Evolutionary conservation across 2,797 vertebrate genomes (phyloP), one percentile per base, ranked within the genome.

Genomic region (Urocyon cinereoargenteus): DNA sequence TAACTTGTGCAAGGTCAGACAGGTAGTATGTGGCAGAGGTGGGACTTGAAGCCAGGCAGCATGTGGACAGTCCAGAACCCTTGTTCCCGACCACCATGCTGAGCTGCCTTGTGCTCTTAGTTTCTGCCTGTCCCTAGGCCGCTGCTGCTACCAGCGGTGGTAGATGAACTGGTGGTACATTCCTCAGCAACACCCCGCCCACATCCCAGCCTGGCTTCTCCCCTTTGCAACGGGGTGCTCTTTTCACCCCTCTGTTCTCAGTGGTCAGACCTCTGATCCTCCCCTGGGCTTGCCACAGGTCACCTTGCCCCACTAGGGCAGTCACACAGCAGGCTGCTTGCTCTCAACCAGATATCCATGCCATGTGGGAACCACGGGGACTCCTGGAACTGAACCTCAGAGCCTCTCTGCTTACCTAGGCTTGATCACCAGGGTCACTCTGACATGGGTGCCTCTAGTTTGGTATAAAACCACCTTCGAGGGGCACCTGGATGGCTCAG

Each of bases 401-500:
- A 81, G 40, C 9, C 5, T 72, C 34, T 88, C 91, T 49, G 57
- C 34, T 22, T 21, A 26, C 19, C 51, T 16, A 90, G 31, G 28
- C 78, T 78, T 92, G 66, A 90, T n/a, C 9, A 31, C 40, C 28
- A 70, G 55, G 4, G 83, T 95, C 79, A 26, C 70, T 64, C 36
- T 61, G 73, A 68, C 5, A 13, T 55, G 51, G 45, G n/a, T 61
- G 34, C 59, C 34, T 28, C 26, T 19, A 34, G 13, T 59, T 75
- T 90, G 55, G 24, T 85, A 72, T 70, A 85, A 95, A 95, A 64
- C 36, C 90, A 15, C 18, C n/a, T 90, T 61, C 22, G 28, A n/a
- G 77, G 62, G 16, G 64, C 4, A 8, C n/a, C 16, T 9, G 64
- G 64, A 16, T 68, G 16, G 16, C 64, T 68, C n/a, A 34, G 7